A percentile compares a stretch with the other conserved stretches of the same genome.
phyloP scores from a whole-genome alignment of 2,888 invertebrate species.

The Tyria jacobaeae region DNA sequence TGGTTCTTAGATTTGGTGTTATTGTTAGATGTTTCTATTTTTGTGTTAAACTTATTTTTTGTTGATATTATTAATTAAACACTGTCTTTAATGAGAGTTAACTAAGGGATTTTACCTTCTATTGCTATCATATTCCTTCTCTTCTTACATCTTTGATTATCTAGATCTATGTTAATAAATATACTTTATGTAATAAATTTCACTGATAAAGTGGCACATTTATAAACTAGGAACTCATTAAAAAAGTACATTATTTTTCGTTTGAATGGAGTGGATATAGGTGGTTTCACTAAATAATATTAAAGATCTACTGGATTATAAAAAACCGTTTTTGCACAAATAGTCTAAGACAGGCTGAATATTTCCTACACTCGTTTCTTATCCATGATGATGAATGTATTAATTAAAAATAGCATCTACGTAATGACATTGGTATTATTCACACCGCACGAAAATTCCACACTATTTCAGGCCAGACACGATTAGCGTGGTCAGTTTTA shows the following conservation, averaged over 20 bases:
- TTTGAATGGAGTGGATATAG: neutral
- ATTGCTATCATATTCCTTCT: no score
- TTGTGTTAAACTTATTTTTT: no score
- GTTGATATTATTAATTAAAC: neutral
- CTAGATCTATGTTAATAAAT: no score
- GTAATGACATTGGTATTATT: conserved; percentile 62
- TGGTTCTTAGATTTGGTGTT: no score
- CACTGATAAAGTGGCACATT: no score
- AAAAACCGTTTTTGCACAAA: neutral
- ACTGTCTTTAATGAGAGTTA: no score
- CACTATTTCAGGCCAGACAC: conserved; percentile 72
- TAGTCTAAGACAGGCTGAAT: neutral
- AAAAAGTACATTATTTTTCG: no score
- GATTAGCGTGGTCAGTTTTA: conserved; percentile 69
- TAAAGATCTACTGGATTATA: neutral
- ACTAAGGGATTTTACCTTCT: no score
- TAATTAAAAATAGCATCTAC: conserved; percentile 49
- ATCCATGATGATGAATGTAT: conserved; percentile 8
- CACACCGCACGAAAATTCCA: conserved; percentile 66
- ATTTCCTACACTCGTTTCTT: neutral
- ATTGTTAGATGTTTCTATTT: neutral
- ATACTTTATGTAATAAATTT: no score
- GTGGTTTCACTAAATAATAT: neutral
- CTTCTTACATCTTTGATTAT: no score
- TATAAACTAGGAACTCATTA: no score